A percentile compares a stretch with the other conserved stretches of the same genome.
These are phyloP conservation scores for Leptinotarsa lineolata DNA, from an alignment of 1,140 invertebrate species.

Conservation along the genomic window DNA sequence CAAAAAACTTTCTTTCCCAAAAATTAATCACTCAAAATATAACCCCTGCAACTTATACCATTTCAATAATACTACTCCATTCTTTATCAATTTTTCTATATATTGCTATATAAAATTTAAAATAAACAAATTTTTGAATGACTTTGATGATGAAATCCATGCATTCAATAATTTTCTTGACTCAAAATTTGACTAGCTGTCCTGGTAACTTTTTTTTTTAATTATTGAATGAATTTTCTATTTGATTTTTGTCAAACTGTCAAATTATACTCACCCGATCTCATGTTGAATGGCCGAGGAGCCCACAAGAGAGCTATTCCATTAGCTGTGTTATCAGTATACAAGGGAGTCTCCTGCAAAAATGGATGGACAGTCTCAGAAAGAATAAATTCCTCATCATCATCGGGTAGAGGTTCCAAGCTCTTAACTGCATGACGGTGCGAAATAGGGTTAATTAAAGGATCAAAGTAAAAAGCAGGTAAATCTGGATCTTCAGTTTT, in stretches of 20 bases:
- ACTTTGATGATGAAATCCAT: too few relatives aligned
- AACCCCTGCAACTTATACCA: too few relatives aligned
- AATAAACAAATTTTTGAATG: too few relatives aligned
- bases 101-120: too few relatives aligned
- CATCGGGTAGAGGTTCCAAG: constrained; percentile 84
- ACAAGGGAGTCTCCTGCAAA: constrained; percentile 91
- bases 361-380: constrained; percentile 91
- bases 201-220: too few relatives aligned
- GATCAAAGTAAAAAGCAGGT: constrained; percentile 99
- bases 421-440: constrained; percentile 89
- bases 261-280: constrained; percentile 68
- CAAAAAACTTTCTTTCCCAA: too few relatives aligned
- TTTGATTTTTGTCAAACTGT: neutral
- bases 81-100: too few relatives aligned
- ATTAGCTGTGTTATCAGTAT: constrained; percentile 98
- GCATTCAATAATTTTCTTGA: too few relatives aligned
- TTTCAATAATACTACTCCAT: too few relatives aligned
- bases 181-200: too few relatives aligned
- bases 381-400: constrained; percentile 94
- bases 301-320: constrained; percentile 99
- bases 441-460: constrained; percentile 98
- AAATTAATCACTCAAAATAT: too few relatives aligned
- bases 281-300: constrained; percentile 94
- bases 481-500: constrained; percentile 99
- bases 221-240: too few relatives aligned